Base-by-base conservation (phyloP, 2,113 vertebrate species). In the Anoplopoma fimbria region DNA sequence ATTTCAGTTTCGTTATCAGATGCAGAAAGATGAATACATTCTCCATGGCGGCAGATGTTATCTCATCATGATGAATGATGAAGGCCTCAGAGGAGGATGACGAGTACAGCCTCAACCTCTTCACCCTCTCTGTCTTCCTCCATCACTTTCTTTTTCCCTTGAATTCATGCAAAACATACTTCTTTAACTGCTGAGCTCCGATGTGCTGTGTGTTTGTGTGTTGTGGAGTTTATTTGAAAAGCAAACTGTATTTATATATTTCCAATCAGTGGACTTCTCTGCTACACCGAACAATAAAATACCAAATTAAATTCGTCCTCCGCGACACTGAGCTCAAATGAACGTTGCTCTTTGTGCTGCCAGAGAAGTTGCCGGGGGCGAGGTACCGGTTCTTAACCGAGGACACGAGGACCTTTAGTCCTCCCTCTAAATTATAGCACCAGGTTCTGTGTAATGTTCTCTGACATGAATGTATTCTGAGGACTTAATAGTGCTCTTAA, bases 31-130 rank as follows among this genome's bases (percentile, higher is more conserved):
- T 75, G 77, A 77, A 69, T 58, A 23, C 49, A 69, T 57, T 49
- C 36, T 80, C 38, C 6, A 0, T 1, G 47, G 27, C 69, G 62
- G n/a, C n/a, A n/a, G n/a, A n/a, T n/a, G n/a, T n/a, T n/a, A n/a
- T n/a, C n/a, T n/a, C n/a, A n/a, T n/a, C 25, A 58, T 79, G 72
- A 84, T 76, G 51, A 67, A 81, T 2, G 72, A 71, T 27, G 25
- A 62, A 21, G 2, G 34, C 55, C 38, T 25, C 77, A 63, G 73
- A 57, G 47, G 65, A 51, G 21, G 49, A 51, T 23, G 65, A 85
- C n/a, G 55, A 75, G 21, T 4, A 61, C 25, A 25, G 31, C 33
- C 31, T 40, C 61, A 76, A 9, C 47, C 4, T 36, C 55, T 71
- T 71, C 6, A 78, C 10, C 53, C 60, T 29, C 27, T 68, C 55